Base-by-base conservation (phyloP, 1,140 invertebrate genomes). In the Drosophila biarmipes region DNA sequence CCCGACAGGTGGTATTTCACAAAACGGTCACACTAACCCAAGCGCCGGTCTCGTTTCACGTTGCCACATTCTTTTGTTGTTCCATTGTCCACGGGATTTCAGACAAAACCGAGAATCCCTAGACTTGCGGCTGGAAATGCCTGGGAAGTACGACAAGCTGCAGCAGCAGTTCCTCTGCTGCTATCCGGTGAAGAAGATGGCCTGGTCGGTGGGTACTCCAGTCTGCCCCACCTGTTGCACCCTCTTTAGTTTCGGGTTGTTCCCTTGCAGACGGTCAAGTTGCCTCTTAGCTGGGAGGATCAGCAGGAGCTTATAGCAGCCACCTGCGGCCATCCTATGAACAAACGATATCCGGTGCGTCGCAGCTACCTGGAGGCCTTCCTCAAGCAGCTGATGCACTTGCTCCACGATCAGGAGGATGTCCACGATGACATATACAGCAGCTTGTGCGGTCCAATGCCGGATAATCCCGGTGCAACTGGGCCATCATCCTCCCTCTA, bases 381-480 rank as follows among this genome's bases (percentile, higher is more conserved):
- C 24, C 40, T 92, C 0, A 92, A 92, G 34, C 82, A 81, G 6
- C 52, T 92, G 12, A 59, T 92, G 49, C 42, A 63, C 14, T n/a
- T 75, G n/a, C 73, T 92, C 11, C 53, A 76, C 40, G 73, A 78
- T 40, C 71, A 67, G 38, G 59, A 71, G 2, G 91, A 92, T 61
- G 37, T 92, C 19, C 91, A 92, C 49, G 91, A 92, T 34, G 62
- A 69, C 11, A 53, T 92, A n/a, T 92, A 90, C 35, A 59, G 72
- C 40, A 63, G 63, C n/a, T 64, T 89, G 7, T 91, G 81, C 52
- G 56, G 52, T 2, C 77, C 74, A 6, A 27, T 75, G 51, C 52
- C 42, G 4, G 66, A 19, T 1, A 43, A 15, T n/a, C 11, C 10
- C 4, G 10, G 8, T 3, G 4, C 10, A 17, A 19, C 17, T 15